Base-by-base conservation (phyloP, 2,113 vertebrate genomes). In the Mastomys coucha region DNA sequence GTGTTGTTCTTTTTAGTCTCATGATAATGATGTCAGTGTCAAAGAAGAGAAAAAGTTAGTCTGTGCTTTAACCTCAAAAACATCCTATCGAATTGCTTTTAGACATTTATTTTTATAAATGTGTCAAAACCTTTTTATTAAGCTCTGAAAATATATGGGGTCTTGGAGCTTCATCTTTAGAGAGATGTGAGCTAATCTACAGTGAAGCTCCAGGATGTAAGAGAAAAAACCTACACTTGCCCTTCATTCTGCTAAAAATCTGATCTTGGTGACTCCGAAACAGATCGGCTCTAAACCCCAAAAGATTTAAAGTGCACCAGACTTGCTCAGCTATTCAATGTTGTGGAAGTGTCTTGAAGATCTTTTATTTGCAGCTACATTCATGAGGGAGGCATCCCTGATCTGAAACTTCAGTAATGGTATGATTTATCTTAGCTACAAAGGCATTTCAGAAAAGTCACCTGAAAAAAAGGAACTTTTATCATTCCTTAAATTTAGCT, bases 361-460 rank as follows among this genome's bases (percentile, higher is more conserved):
- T n/a, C 36, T n/a, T 88, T 94, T 95, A 67, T 91, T 82, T 96
- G 58, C 78, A n/a, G 20, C 75, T 95, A 4, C 53, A 49, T 72
- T 88, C 56, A 93, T n/a, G n/a, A n/a, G n/a, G 90, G 91, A 96
- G 96, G 88, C 31, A 90, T 36, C 7, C 14, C 88, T 95, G 84
- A 93, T 87, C 42, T 91, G 65, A 95, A 88, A 89, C 91, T 72
- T 36, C 84, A 85, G 36, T 77, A 51, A 5, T 78, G 6, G 26
- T 75, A 1, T 93, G 90, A 94, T 95, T 96, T 96, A 42, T 92
- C 75, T 69, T 85, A 93, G 39, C 63, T n/a, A 33, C 91, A 60
- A 76, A 97, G 80, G 89, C 33, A 80, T 96, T 95, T 93, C 8
- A 31, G 31, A 89, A 97, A 87, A 60, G 17, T 90, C 78, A 81